phyloP scores from a whole-genome alignment of 2,113 vertebrate genomes.

The Puntigrus tetrazona region DNA sequence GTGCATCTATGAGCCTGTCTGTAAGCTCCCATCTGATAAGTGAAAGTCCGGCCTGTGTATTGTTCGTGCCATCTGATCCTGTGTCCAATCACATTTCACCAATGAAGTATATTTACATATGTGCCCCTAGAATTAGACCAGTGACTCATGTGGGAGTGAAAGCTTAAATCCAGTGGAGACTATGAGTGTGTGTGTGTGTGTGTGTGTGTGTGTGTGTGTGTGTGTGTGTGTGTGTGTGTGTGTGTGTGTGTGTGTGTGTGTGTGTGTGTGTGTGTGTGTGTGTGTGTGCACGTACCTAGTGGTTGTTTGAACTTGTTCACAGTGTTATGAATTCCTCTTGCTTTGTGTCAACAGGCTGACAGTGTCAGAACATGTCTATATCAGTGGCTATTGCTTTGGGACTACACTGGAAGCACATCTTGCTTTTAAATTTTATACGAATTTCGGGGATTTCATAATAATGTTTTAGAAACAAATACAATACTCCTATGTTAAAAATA shows the following conservation, averaged over 20 bases:
- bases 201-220: too few species aligned
- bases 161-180: not conserved
- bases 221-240: too few species aligned
- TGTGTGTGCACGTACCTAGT: not conserved
- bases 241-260: not conserved
- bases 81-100: not conserved
- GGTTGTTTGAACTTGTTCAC: slow-evolving; percentile 27
- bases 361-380: not conserved
- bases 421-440: not conserved
- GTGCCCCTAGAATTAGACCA: not conserved
- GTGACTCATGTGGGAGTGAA: slow-evolving; percentile 1
- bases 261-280: too few species aligned
- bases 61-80: slow-evolving; percentile 18
- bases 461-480: not conserved
- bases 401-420: not conserved
- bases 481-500: not conserved
- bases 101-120: not conserved
- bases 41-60: slow-evolving; percentile 20
- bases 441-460: not conserved
- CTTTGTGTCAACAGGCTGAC: not conserved
- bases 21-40: slow-evolving; percentile 34
- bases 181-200: not conserved
- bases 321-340: slow-evolving; percentile 43
- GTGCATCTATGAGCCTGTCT: not conserved
- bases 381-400: not conserved